Percentiles rank a stretch among this genome's conserved stretches.
Evolutionary conservation across 2,797 vertebrate genomes (phyloP).

Genomic region (Sylvia borin): DNA sequence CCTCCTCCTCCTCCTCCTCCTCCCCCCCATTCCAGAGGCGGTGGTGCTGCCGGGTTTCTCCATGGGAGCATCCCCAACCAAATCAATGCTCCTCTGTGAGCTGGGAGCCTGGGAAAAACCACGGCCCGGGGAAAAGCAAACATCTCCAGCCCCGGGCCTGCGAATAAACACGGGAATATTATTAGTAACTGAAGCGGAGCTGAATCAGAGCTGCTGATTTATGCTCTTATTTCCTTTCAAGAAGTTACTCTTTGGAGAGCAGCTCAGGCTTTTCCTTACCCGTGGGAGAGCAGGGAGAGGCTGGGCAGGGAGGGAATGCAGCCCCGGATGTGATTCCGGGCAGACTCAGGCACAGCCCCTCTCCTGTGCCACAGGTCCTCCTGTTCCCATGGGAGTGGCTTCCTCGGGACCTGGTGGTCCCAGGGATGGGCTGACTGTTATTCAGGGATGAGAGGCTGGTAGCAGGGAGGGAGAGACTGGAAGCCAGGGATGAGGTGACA

Average conservation of each 20-base stretch:
- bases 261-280: slow-evolving; percentile 4
- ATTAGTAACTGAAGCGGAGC: slow-evolving; percentile 65
- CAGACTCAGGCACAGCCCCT: background rate
- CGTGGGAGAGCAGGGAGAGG: slow-evolving; percentile 64
- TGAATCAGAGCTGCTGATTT: slow-evolving; percentile 66
- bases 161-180: slow-evolving; percentile 73
- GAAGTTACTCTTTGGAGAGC: slow-evolving; percentile 9
- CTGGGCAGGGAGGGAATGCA: background rate
- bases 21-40: background rate
- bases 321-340: background rate
- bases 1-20: background rate
- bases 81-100: slow-evolving; percentile 1
- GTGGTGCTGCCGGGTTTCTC: background rate
- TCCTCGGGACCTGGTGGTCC: background rate
- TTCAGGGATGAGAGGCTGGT: background rate
- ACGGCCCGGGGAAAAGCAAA: slow-evolving; percentile 69
- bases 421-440: accelerated
- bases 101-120: slow-evolving; percentile 73
- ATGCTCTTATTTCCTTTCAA: slow-evolving; percentile 44
- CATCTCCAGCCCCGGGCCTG: slow-evolving; percentile 48
- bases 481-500: background rate
- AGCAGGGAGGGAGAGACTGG: background rate
- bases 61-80: slow-evolving; percentile 32
- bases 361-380: background rate
- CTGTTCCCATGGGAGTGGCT: background rate